These are phyloP conservation scores for Tribolium madens DNA, from an alignment of 1,140 invertebrate genomes.

Conservation along the genomic window DNA sequence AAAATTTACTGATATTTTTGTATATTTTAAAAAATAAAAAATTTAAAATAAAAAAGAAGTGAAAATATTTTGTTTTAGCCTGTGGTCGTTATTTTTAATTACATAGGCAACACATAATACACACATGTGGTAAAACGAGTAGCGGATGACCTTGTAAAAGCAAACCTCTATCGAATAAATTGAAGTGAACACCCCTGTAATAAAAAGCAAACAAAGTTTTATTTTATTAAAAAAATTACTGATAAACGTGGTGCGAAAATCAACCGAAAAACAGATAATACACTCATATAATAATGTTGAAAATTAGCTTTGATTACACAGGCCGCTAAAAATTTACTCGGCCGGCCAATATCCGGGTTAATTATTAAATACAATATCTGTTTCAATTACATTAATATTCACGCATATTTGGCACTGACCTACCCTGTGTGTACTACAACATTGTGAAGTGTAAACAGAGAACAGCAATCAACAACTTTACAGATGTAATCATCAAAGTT, in stretches of 20 bases:
- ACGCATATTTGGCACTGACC: constrained; percentile 64
- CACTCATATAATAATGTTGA: constrained; percentile 35
- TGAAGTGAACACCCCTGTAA: background rate
- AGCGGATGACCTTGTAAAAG: constrained; percentile 19
- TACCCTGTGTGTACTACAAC: constrained; percentile 51
- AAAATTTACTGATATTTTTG: background rate
- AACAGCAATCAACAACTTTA: constrained; percentile 32
- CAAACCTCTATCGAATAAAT: background rate
- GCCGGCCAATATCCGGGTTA: constrained; percentile 56
- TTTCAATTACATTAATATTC: constrained; percentile 64
- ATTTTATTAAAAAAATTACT: constrained; percentile 8
- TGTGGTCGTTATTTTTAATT: background rate
- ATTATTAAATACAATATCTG: constrained; percentile 62
- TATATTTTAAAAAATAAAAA: background rate
- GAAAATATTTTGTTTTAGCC: background rate
- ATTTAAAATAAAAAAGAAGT: background rate
- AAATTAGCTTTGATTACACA: constrained; percentile 44
- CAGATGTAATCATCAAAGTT: background rate
- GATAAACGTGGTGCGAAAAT: background rate
- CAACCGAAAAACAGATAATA: constrained; percentile 16
- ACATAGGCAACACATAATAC: constrained; percentile 14
- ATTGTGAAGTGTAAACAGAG: constrained; percentile 46
- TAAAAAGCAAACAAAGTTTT: constrained; percentile 11
- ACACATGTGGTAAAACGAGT: background rate
- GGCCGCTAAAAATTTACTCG: constrained; percentile 58